These are phyloP conservation scores for Carcharodon carcharias DNA, from an alignment of 2,797 vertebrate genomes.

Conservation along the genomic window DNA sequence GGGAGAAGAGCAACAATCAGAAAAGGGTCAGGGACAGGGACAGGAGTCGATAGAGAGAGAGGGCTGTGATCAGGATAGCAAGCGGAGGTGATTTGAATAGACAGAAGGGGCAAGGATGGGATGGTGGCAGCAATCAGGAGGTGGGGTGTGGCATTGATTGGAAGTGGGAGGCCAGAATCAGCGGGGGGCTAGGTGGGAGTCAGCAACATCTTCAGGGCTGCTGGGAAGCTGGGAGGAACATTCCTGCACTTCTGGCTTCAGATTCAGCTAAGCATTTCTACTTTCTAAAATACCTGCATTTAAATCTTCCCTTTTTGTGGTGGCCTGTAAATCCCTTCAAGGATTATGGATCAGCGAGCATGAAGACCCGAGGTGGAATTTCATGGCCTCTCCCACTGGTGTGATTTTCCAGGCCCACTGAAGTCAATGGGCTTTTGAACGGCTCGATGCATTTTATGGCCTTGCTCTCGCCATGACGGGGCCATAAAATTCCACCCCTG, in stretches of 20 bases:
- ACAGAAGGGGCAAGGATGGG: neutral
- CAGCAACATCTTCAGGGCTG: neutral
- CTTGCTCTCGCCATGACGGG: too few relatives aligned
- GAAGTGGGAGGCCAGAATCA: neutral
- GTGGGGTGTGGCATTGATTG: neutral
- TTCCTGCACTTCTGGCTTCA: neutral
- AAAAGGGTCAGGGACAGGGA: too few relatives aligned
- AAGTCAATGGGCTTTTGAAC: too few relatives aligned
- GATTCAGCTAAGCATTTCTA: neutral
- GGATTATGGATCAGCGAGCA: too few relatives aligned
- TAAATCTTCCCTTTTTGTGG: neutral
- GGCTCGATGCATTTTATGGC: too few relatives aligned
- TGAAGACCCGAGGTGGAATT: too few relatives aligned
- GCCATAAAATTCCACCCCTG: too few relatives aligned
- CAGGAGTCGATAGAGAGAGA: too few relatives aligned
- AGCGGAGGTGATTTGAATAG: neutral
- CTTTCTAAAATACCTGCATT: neutral
- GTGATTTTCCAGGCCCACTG: too few relatives aligned
- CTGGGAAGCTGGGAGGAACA: neutral
- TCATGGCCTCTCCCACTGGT: too few relatives aligned
- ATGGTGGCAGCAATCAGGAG: neutral
- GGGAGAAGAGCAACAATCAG: too few relatives aligned
- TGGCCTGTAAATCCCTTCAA: neutral
- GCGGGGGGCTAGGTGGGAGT: neutral
- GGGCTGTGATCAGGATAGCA: too few relatives aligned